A percentile compares a stretch with the other conserved stretches of the same genome.
Conservation (phyloP, 35 echinoderm and acorn worm species). For the Amphiura filiformis region DNA sequence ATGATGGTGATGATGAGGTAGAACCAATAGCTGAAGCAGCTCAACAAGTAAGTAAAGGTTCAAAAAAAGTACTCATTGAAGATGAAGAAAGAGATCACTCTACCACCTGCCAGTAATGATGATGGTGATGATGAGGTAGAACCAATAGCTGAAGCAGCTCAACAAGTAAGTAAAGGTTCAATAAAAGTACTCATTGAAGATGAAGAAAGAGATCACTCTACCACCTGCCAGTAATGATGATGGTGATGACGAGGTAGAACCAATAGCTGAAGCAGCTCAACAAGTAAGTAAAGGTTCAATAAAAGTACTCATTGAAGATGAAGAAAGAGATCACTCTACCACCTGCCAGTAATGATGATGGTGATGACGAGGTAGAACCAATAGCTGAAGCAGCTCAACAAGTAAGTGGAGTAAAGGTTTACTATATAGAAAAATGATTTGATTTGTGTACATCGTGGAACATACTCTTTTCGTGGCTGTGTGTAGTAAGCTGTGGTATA, state of each 20-base stretch:
- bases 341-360: conserved; percentile 44
- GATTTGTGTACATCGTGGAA: too few relatives aligned
- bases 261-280: conserved; percentile 83
- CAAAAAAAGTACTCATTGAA: too few relatives aligned
- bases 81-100: conserved; percentile 78
- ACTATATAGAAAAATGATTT: too few relatives aligned
- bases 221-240: conserved; percentile 52
- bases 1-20: conserved; percentile 74
- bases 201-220: conserved; percentile 82
- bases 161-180: conserved; percentile 76
- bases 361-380: conserved; percentile 83
- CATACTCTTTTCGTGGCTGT: too few relatives aligned
- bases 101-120: conserved; percentile 49
- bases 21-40: conserved; percentile 90
- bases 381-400: conserved; percentile 87
- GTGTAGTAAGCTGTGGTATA: too few relatives aligned
- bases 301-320: too few relatives aligned
- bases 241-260: conserved; percentile 81
- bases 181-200: too few relatives aligned
- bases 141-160: conserved; percentile 82
- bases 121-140: conserved; percentile 83
- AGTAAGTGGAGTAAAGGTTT: too few relatives aligned
- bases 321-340: conserved; percentile 82
- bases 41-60: conserved; percentile 71
- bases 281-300: conserved; percentile 74